Conservation (phyloP, 2,888 invertebrate genomes). For the Drosophila nr. perissopoda region DNA sequence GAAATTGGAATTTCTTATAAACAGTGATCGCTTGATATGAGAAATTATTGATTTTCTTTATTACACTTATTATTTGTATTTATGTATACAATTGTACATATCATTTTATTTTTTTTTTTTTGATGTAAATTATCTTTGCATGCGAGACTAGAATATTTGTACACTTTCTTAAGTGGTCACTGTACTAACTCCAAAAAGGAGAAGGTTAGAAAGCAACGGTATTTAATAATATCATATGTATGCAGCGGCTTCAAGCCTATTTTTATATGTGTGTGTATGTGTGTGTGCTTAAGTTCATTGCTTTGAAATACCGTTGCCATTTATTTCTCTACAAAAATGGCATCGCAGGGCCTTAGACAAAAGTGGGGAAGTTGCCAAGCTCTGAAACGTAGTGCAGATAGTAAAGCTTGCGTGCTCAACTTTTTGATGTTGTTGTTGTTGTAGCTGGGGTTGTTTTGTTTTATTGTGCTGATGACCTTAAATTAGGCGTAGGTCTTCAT, state of each 20-base stretch:
- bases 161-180: background rate
- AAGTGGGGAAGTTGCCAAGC: slow-evolving; percentile 32
- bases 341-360: slow-evolving; percentile 53
- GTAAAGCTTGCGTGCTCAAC: slow-evolving; percentile 67
- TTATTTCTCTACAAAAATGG: slow-evolving; percentile 69
- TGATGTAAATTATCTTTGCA: background rate
- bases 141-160: background rate
- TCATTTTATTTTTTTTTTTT: background rate
- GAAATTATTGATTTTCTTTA: background rate
- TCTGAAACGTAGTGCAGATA: slow-evolving; percentile 36
- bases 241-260: slow-evolving; percentile 22
- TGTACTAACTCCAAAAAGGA: background rate
- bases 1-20: slow-evolving; percentile 24
- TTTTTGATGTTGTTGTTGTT: slow-evolving; percentile 43
- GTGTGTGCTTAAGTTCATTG: slow-evolving; percentile 39
- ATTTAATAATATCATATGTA: slow-evolving; percentile 32
- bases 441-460: slow-evolving; percentile 61
- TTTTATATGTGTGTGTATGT: slow-evolving; percentile 2
- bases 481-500: slow-evolving; percentile 73
- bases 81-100: background rate
- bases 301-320: slow-evolving; percentile 69
- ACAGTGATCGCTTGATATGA: background rate
- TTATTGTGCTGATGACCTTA: slow-evolving; percentile 83
- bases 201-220: slow-evolving; percentile 26
- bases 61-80: background rate